phyloP scores from a whole-genome alignment of 2,113 vertebrate species.

The Spea multiplicata region DNA sequence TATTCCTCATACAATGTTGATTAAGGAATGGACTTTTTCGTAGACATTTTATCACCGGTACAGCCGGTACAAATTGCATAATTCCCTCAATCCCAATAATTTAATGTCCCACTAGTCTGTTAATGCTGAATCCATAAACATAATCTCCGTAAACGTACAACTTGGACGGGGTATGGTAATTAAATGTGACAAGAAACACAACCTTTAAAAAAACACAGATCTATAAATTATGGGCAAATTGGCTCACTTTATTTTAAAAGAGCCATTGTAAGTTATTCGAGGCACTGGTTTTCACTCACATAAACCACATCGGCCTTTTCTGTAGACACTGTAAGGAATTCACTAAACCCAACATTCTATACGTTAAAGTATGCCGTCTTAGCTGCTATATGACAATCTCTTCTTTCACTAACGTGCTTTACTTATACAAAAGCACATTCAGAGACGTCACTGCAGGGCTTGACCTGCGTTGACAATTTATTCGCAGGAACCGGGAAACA shows the following conservation, averaged over 20 bases:
- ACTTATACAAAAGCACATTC: constrained; percentile 16
- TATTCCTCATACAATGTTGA: no score
- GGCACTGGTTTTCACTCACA: neutral
- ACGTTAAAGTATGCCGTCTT: neutral
- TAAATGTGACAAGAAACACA: neutral
- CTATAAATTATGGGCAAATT: neutral
- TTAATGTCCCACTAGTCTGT: no score
- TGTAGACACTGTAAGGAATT: neutral
- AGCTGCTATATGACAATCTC: neutral
- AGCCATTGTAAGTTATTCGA: neutral
- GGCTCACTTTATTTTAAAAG: neutral
- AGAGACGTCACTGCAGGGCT: neutral
- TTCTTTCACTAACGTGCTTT: constrained; percentile 2
- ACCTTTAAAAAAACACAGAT: neutral
- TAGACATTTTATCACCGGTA: no score
- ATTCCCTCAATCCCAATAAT: no score
- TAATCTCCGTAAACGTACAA: no score
- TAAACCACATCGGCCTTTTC: no score
- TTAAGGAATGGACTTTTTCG: no score
- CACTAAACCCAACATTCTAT: neutral
- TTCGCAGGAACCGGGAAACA: constrained; percentile 22
- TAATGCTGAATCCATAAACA: no score
- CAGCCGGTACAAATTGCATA: no score
- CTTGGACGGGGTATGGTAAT: no score
- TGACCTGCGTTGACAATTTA: constrained; percentile 24